These are phyloP conservation scores for Brenthis ino DNA, from an alignment of 2,888 invertebrate genomes.

Conservation along the genomic window DNA sequence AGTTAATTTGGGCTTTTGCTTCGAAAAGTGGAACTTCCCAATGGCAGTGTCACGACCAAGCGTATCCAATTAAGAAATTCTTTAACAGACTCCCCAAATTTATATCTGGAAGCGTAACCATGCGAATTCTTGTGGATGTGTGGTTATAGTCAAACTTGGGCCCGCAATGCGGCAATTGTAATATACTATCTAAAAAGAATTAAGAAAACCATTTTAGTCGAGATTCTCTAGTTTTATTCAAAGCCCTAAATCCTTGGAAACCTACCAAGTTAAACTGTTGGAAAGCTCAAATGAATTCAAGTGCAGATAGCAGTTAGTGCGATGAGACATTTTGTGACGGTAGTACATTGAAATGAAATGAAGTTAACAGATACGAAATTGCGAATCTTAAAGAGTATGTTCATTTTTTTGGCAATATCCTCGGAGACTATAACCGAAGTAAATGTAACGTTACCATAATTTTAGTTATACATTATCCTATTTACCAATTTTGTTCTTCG, in stretches of 20 bases:
- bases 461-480: background rate
- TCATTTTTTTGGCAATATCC: background rate
- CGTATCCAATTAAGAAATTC: constrained; percentile 44
- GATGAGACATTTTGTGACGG: constrained; percentile 27
- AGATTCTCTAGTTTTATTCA: constrained; percentile 35
- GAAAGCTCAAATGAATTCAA: constrained; percentile 33
- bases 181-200: constrained; percentile 35
- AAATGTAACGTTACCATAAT: background rate
- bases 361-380: background rate
- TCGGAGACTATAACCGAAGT: background rate
- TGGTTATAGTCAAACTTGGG: constrained; percentile 26
- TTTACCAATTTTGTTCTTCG: background rate
- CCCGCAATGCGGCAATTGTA: constrained; percentile 35
- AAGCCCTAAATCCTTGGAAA: constrained; percentile 40
- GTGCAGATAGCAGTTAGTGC: constrained; percentile 28
- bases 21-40: constrained; percentile 40
- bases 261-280: constrained; percentile 38
- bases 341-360: constrained; percentile 23
- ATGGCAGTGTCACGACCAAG: constrained; percentile 42
- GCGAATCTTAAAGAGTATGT: background rate
- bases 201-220: constrained; percentile 34
- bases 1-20: constrained; percentile 47
- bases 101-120: constrained; percentile 23
- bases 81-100: constrained; percentile 40
- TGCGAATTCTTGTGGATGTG: constrained; percentile 17